phyloP scores from a whole-genome alignment of 2,888 invertebrate genomes.

The Noctua janthe region DNA sequence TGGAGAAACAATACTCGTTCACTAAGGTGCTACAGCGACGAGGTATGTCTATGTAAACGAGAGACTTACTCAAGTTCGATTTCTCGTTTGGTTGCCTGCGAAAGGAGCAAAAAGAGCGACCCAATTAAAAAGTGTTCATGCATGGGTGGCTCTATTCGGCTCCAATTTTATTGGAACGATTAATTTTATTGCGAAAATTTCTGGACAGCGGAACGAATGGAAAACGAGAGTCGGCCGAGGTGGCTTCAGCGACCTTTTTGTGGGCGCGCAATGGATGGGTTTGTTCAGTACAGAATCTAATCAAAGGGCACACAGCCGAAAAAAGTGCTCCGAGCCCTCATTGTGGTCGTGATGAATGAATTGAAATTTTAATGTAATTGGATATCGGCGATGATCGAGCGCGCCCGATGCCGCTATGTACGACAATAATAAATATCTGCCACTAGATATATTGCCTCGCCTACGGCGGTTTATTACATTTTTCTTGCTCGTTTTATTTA shows the following conservation, averaged over 20 bases:
- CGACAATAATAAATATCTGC: slow-evolving; percentile 70
- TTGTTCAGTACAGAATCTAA: slow-evolving; percentile 83
- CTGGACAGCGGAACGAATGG: slow-evolving; percentile 89
- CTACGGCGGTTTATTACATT: slow-evolving; percentile 55
- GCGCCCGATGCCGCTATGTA: slow-evolving; percentile 63
- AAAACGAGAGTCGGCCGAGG: slow-evolving; percentile 80
- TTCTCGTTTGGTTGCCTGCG: slow-evolving; percentile 82
- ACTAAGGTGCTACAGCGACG: slow-evolving; percentile 15
- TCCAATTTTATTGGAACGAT: slow-evolving; percentile 89
- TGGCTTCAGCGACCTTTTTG: slow-evolving; percentile 83
- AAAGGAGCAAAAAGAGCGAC: slow-evolving; percentile 86
- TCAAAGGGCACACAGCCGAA: slow-evolving; percentile 81
- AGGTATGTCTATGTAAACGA: slow-evolving; percentile 63
- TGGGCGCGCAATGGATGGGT: slow-evolving; percentile 84
- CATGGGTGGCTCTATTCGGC: slow-evolving; percentile 87
- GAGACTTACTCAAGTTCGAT: slow-evolving; percentile 82
- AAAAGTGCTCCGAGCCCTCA: slow-evolving; percentile 75
- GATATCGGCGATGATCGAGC: slow-evolving; percentile 76
- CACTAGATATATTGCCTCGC: slow-evolving; percentile 66
- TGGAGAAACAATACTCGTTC: slow-evolving; percentile 13
- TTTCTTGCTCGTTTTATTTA: slow-evolving; percentile 59
- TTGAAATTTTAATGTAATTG: slow-evolving; percentile 85
- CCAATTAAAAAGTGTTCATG: slow-evolving; percentile 90
- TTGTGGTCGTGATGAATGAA: slow-evolving; percentile 81
- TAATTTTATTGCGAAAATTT: slow-evolving; percentile 90